Evolutionary conservation across 2,888 invertebrate genomes (phyloP), one percentile per base, ranked within the genome.

Genomic region (Cylloceria caligata): DNA sequence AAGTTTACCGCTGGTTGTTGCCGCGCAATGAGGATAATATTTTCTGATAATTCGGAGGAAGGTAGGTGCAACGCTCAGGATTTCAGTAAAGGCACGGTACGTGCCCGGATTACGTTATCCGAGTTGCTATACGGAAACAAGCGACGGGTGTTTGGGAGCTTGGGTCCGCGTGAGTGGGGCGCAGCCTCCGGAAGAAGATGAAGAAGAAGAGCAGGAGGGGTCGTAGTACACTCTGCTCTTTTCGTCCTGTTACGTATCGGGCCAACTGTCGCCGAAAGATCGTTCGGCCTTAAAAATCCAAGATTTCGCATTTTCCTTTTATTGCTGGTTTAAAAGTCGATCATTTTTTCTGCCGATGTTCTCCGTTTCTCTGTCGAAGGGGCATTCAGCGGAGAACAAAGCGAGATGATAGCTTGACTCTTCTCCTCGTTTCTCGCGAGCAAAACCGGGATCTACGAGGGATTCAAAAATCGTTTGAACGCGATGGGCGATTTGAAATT

Each of bases 251-350:
- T 89, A 90, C 89, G 89, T 89, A 90, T 89, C 90, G 88, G 86
- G 62, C 91, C 91, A 91, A 92, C 91, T 91, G 92, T 91, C 91
- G 91, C 90, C 86, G 84, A 42, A 75, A 83, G 81, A 72, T 76
- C 68, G 74, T 68, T 42, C 68, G 81, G 85, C 87, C 87, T 88
- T 89, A 89, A 89, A 90, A 90, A 89, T 89, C 88, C 88, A 86
- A 89, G 87, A 88, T 89, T 88, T 88, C 88, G 88, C 89, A 88
- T 91, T 91, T 90, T 89, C 85, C 80, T 92, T 92, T 92, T 92
- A 92, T 91, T 92, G 92, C 88, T 89, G 90, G 89, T 91, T 92
- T 92, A 91, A 91, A 91, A 90, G 88, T 87, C 91, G 88, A 90
- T 91, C 88, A 89, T 90, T 89, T 86, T 83, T 45, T 71, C 65